A percentile compares a stretch with the other conserved stretches of the same genome.
Evolutionary conservation across 2,888 invertebrate genomes (phyloP).

Genomic region (Drosophila heteroneura): DNA sequence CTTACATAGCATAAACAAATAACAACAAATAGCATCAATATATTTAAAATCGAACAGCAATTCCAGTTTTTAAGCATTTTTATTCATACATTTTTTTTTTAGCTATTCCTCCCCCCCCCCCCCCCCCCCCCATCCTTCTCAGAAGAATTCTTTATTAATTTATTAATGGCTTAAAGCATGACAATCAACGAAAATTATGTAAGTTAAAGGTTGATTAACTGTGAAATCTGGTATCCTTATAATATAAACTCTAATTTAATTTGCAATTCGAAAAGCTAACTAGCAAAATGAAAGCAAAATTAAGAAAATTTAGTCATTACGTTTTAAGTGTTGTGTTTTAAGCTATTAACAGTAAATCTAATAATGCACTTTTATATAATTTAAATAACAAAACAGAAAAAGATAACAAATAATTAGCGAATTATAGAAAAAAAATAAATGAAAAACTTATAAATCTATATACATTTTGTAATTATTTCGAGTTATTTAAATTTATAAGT

Average conservation of each 20-base stretch:
- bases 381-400: slow-evolving; percentile 33
- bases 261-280: slow-evolving; percentile 9
- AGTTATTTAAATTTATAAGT: too few species aligned
- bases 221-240: slow-evolving; percentile 5
- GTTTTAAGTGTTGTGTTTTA: slow-evolving; percentile 65
- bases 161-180: slow-evolving; percentile 72
- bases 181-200: slow-evolving; percentile 69
- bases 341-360: slow-evolving; percentile 50
- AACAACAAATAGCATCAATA: slow-evolving; percentile 17
- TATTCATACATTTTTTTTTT: slow-evolving; percentile 28
- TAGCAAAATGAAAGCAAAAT: slow-evolving; percentile 28
- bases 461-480: slow-evolving; percentile 7
- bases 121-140: not conserved
- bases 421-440: slow-evolving; percentile 58
- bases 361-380: slow-evolving; percentile 57
- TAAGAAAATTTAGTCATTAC: slow-evolving; percentile 30
- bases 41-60: slow-evolving; percentile 8
- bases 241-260: slow-evolving; percentile 8
- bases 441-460: slow-evolving; percentile 46
- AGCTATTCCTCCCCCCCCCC: not conserved
- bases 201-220: slow-evolving; percentile 46
- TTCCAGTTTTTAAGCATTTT: slow-evolving; percentile 31
- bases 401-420: slow-evolving; percentile 47
- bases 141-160: slow-evolving; percentile 16
- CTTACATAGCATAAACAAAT: slow-evolving; percentile 47